These are phyloP conservation scores for Heliangelus exortis DNA, from an alignment of 2,797 vertebrate genomes.

Conservation along the genomic window DNA sequence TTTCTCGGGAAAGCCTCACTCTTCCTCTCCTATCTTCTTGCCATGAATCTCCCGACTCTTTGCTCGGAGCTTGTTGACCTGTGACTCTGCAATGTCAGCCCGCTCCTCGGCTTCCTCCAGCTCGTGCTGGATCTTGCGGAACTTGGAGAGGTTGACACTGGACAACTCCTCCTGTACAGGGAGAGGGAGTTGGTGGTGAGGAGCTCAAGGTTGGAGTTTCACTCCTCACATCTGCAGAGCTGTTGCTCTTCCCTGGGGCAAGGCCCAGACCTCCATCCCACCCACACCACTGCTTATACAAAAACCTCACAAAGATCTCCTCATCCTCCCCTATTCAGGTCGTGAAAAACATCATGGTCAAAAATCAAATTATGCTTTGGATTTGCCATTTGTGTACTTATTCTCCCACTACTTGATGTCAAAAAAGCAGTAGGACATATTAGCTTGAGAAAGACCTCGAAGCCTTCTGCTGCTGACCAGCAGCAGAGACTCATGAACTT, in stretches of 20 bases:
- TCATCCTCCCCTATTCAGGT: neutral
- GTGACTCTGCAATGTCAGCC: no score
- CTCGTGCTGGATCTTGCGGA: conserved; percentile 88
- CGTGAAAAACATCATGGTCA: neutral
- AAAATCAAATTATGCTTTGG: neutral
- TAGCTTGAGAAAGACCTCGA: neutral
- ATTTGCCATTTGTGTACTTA: neutral
- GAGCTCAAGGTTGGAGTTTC: neutral
- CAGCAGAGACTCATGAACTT: no score
- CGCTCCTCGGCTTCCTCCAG: conserved; percentile 87
- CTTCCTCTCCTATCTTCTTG: no score
- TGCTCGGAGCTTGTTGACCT: no score
- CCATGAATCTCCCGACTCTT: no score
- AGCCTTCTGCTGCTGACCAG: neutral
- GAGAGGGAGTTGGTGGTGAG: neutral
- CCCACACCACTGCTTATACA: no score
- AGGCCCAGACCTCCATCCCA: neutral
- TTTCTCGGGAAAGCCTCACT: no score
- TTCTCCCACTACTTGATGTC: neutral
- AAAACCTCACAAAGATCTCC: neutral
- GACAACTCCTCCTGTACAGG: conserved; percentile 82
- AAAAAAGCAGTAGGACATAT: no score
- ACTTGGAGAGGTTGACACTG: conserved; percentile 67
- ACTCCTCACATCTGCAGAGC: no score
- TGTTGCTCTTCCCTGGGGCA: neutral